Base-by-base conservation (phyloP, 2,797 vertebrate species). In the Agapornis canus region DNA sequence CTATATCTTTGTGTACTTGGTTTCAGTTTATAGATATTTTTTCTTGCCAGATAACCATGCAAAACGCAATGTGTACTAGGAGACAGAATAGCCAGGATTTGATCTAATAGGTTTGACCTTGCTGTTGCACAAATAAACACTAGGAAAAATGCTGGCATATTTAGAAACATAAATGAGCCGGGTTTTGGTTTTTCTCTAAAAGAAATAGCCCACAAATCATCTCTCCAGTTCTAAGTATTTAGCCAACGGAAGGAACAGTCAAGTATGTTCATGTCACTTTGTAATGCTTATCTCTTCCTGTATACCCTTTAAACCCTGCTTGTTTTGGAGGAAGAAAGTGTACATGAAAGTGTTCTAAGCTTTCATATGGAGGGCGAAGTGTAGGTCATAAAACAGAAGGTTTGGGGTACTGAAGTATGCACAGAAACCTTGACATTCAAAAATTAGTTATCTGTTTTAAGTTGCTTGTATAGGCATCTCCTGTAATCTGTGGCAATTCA, bases 221-320 rank as follows among this genome's bases (percentile, higher is more conserved):
- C 51, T 76, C 37, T 88, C 8, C 75, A 29, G 25, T 82, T 87
- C 21, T 23, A 82, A 92, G 70, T 81, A 82, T 76, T 40, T 76
- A 61, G 43, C 63, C 64, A 80, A 56, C 21, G 19, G 91, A 90
- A 94, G 91, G 82, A 96, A 25, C 76, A 84, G 82, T 96, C 85
- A 95, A 79, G 91, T 90, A 63, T 68, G 47, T 90, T 94, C 77
- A 70, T 37, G n/a, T 88, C 80, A 66, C 85, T 94, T 95, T 92
- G 79, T 94, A 91, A 92, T 54, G 49, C 82, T 93, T 96, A 96
- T 94, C 92, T 96, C 94, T 95, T 96, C 89, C 94, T 92, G 89
- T 72, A 25, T 75, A 39, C 65, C 54, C 39, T 92, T 95, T 83
- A 80, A 94, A 89, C 56, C 70, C 37, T 73, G 10, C n/a, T 91